Base-by-base conservation (phyloP, 1,140 invertebrate species). In the Drosophila nigrodunni region DNA sequence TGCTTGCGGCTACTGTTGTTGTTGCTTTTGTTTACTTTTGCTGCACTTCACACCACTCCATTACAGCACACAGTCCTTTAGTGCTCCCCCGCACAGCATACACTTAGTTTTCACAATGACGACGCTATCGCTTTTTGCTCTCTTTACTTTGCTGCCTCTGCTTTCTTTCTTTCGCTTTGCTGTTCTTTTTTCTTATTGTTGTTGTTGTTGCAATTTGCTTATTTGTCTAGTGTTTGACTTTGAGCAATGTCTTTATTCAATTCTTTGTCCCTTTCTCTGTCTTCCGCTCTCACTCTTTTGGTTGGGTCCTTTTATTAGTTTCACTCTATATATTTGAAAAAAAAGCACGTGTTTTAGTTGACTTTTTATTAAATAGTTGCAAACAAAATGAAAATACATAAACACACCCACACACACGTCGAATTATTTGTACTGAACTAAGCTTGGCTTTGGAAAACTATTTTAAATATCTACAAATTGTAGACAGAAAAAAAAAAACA, bases 31-130 rank as follows among this genome's bases (percentile, higher is more conserved):
- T 41, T 74, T 60, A 30, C 47, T 65, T 39, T 49, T 60, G 58
- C 49, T 79, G 66, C 80, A 83, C 71, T 82, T 65, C 34, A 68
- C 50, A 66, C 60, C 49, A 46, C 61, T 78, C 34, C 50, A 68
- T 64, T 43, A 18, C 44, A 44, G 35, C 47, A 35, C 66, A 54
- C 47, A 30, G 58, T 79, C 62, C 50, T 78, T 61, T 52, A 59
- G 49, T 71, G 68, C 58, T 72, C 52, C 80, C 74, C 62, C 82
- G 66, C 78, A 69, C 82, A 73, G 82, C 82, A 76, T 82, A 68
- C 78, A 76, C 82, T 86, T 69, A 73, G 25, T 57, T 69, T 71
- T 69, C 64, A 49, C 59, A 61, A 30, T 41, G 60, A 50, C 44
- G 60, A 49, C 57, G 68, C 49, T 78, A 47, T 65, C 18, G 57